phyloP scores from a whole-genome alignment of 2,797 vertebrate species.

The Paratrypauchen microcephalus region DNA sequence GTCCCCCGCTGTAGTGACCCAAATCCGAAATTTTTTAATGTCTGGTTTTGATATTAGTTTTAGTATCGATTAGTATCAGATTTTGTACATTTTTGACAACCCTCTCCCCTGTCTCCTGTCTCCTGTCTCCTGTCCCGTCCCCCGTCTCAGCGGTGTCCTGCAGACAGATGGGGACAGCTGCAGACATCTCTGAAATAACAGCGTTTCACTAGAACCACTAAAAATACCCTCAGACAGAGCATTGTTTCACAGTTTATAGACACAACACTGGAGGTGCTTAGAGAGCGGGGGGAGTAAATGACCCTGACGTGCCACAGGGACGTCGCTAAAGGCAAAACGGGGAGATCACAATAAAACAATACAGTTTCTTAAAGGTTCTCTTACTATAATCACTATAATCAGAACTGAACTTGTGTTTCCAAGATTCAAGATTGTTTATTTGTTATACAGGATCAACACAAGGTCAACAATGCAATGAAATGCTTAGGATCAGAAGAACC shows the following conservation, averaged over 20 bases:
- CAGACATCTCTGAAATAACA: slow-evolving; percentile 24
- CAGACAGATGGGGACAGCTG: slow-evolving; percentile 70
- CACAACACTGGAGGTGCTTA: neutral
- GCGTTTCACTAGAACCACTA: neutral
- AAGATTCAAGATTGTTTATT: no score
- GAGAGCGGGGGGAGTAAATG: neutral
- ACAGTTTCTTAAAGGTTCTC: no score
- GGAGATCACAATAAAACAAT: neutral
- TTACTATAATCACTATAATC: no score
- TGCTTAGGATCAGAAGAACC: no score
- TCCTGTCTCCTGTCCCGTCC: slow-evolving; percentile 25
- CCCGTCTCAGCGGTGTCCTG: slow-evolving; percentile 39
- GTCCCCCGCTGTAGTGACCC: no score
- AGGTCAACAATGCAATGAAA: no score
- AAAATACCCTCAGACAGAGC: neutral
- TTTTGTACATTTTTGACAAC: no score
- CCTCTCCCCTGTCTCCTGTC: slow-evolving; percentile 68
- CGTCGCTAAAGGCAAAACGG: neutral
- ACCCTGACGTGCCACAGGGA: neutral
- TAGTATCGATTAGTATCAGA: no score
- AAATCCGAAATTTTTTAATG: no score
- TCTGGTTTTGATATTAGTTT: no score
- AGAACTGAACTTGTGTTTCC: no score
- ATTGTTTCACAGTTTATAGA: neutral
- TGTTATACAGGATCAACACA: no score